Evolutionary conservation across 2,888 invertebrate genomes (phyloP), one percentile per base, ranked within the genome.

Genomic region (Drosophila recens): DNA sequence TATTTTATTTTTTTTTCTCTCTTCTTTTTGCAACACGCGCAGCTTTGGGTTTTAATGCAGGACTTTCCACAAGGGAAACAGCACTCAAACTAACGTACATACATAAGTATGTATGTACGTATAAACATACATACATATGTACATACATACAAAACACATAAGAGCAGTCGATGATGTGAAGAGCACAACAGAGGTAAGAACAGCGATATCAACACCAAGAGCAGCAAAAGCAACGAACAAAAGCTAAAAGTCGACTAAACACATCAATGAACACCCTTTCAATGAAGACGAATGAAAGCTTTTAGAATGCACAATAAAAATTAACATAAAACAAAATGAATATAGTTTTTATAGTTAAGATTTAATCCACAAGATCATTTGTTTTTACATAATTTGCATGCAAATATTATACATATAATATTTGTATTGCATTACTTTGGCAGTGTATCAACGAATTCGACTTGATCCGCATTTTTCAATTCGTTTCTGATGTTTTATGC

Each of bases 1-100:
- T 90, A 80, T 86, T 90, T 91, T 70, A 64, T 57, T 79, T 73
- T 71, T 65, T 79, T 67, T 65, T 72, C 23, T 54, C 45, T 63
- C 42, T 48, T 63, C 42, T 82, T 73, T 80, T 72, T 49, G 64
- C 70, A 79, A 72, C 63, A 69, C 72, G 72, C 75, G 66, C 59
- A 72, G 59, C 59, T 66, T 79, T 75, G 73, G 69, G 52, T 48
- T 79, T 75, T 66, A 69, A 72, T 67, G 48, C 62, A 76, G 79
- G 74, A 78, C 68, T 76, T 58, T 67, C 33, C 33, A 75, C 48
- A 64, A 38, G 52, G 64, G 56, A 71, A 71, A 51, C 57, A 43
- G 23, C 42, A 67, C 42, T 49, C 57, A 67, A 15, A 63, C 43
- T 54, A 54, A 30, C 30, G 8, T 30, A 30, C 13, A 13, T 36